These are phyloP conservation scores for Lordiphosa clarofinis DNA, from an alignment of 1,140 invertebrate species.

Conservation along the genomic window DNA sequence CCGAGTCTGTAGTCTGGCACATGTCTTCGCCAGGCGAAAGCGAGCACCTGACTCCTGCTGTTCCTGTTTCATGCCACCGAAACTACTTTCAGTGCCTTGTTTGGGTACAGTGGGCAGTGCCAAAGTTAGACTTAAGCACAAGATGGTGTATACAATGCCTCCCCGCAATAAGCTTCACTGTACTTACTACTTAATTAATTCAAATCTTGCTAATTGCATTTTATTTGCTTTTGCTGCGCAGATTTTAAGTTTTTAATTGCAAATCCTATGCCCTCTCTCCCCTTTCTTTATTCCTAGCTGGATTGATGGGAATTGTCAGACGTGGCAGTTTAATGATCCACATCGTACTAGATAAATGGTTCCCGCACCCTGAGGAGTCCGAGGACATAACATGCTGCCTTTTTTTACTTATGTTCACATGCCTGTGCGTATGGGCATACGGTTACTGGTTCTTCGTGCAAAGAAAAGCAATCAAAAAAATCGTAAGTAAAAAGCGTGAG, in stretches of 20 bases:
- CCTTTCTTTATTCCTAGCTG: neutral
- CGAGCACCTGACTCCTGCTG: neutral
- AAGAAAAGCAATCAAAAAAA: no score
- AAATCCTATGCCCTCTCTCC: constrained; percentile 6
- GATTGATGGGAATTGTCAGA: neutral
- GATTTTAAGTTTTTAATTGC: constrained; percentile 74
- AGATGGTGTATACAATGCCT: neutral
- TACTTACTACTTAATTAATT: constrained; percentile 66
- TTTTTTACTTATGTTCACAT: no score
- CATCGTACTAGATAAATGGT: no score
- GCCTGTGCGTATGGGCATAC: no score
- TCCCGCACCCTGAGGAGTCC: no score
- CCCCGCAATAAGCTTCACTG: constrained; percentile 28
- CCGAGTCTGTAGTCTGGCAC: constrained; percentile 44
- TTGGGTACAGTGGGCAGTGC: no score
- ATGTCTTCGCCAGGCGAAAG: constrained; percentile 50
- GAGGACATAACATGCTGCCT: no score
- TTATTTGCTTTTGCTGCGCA: constrained; percentile 59
- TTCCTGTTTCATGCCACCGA: neutral
- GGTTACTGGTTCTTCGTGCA: no score
- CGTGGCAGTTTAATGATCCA: neutral
- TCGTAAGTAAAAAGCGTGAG: no score
- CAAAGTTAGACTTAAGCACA: no score
- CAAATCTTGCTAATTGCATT: constrained; percentile 76
- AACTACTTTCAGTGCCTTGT: no score